These are phyloP conservation scores for Myioborus miniatus DNA, from an alignment of 2,797 vertebrate genomes.

Conservation along the genomic window DNA sequence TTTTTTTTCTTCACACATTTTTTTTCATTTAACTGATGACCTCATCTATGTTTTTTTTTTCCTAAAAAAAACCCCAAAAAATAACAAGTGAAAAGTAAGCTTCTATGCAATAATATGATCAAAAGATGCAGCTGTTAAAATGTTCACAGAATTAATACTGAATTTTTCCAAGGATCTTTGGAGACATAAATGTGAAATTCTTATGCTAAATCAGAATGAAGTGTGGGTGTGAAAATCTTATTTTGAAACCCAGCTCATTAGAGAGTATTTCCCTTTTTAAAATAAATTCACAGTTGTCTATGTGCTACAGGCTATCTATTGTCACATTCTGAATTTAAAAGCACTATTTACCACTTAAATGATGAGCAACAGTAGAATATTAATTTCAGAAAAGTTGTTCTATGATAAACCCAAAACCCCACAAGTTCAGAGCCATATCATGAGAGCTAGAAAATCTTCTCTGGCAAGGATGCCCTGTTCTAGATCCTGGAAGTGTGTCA, in stretches of 20 bases:
- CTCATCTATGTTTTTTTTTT: background rate
- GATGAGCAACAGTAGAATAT: background rate
- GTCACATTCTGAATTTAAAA: background rate
- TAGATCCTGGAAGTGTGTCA: background rate
- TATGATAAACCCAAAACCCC: rapidly evolving
- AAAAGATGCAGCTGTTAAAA: background rate
- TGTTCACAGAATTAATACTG: background rate
- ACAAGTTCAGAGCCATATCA: background rate
- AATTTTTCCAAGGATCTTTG: background rate
- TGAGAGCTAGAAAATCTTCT: background rate
- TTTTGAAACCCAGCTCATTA: background rate
- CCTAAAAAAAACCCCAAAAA: background rate
- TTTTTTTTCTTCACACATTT: background rate
- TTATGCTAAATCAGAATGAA: background rate
- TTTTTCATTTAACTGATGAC: background rate
- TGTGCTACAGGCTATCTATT: background rate
- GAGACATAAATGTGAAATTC: background rate
- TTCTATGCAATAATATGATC: background rate
- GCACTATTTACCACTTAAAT: background rate
- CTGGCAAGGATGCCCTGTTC: background rate
- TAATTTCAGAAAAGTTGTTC: background rate
- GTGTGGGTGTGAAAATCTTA: background rate
- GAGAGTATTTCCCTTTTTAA: background rate
- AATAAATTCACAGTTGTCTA: background rate
- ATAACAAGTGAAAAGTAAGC: background rate